Evolutionary conservation across 2,113 vertebrate species (phyloP).

Genomic region (Mobula hypostoma): DNA sequence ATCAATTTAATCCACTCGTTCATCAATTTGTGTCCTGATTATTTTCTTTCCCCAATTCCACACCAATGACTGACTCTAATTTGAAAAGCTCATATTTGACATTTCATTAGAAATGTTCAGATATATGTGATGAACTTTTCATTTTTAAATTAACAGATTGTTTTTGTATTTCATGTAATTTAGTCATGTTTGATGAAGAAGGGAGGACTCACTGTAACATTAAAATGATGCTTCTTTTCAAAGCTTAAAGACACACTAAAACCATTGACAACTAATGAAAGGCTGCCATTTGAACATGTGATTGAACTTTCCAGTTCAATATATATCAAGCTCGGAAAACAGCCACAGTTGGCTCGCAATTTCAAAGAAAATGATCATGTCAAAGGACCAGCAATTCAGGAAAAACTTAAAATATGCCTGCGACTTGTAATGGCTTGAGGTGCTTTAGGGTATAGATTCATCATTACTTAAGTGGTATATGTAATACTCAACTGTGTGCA

Average conservation of each 20-base stretch:
- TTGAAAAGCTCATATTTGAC: conserved; percentile 1
- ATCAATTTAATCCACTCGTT: neutral
- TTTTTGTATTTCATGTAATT: neutral
- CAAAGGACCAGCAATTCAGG: neutral
- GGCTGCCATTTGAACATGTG: neutral
- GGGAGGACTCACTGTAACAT: neutral
- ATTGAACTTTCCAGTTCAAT: neutral
- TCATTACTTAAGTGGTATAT: neutral
- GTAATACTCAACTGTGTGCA: neutral
- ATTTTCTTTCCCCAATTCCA: neutral
- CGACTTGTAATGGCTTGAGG: neutral
- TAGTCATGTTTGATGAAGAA: neutral
- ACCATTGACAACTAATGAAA: neutral
- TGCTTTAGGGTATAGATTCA: neutral
- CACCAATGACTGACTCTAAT: neutral
- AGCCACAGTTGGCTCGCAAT: neutral
- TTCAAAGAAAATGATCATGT: neutral
- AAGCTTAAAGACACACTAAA: neutral
- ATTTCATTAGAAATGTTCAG: conserved; percentile 14
- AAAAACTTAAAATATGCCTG: neutral
- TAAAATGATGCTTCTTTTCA: neutral
- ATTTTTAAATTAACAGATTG: neutral
- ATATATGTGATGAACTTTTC: neutral
- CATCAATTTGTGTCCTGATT: neutral
- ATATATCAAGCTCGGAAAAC: neutral